Base-by-base conservation (phyloP, 2,113 vertebrate species). In the Thunnus maccoyii region DNA sequence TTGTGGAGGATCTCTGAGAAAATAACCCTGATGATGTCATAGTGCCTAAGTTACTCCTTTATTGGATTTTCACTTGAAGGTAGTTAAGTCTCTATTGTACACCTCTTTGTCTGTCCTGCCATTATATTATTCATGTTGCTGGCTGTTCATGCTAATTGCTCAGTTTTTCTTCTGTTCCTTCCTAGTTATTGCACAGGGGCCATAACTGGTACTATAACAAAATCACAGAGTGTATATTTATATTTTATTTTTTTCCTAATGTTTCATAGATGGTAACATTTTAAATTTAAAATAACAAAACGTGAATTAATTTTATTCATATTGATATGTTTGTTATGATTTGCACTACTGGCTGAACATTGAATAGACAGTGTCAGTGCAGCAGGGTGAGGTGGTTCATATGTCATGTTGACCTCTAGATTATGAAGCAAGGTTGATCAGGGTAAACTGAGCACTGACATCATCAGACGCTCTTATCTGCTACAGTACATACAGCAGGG, bases 401-500 rank as follows among this genome's bases (percentile, higher is more conserved):
- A 85, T 41, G 70, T 69, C 48, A 68, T 65, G 69, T 7, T 55
- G 30, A 54, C 65, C 57, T 66, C 25, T 32, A 85, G 89, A 92
- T 91, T 85, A 71, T 30, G 13, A 72, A 27, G 51, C 1, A 16
- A 22, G 20, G n/a, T 10, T 60, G 69, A 76, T 60, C 36, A 75
- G 17, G 25, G 36, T 70, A n/a, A 67, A 56, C 64, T 46, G 20
- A 36, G n/a, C 14, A 3, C 18, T 58, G 50, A 36, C 30, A 32
- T 68, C 58, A 75, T 68, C 41, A 62, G 4, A 72, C 32, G 3
- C 8, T 60, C 70, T 89, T 88, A 91, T 93, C 89, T 77, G 69
- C 66, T 18, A 5, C 56, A 32, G 51, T 25, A 2, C 76, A 84
- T 5, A 57, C 80, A 70, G 66, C 72, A 73, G 10, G 78, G 68